A percentile compares a stretch with the other conserved stretches of the same genome.
Evolutionary conservation across 2,888 invertebrate species (phyloP).

Genomic region (Lycocerus yunnanus): DNA sequence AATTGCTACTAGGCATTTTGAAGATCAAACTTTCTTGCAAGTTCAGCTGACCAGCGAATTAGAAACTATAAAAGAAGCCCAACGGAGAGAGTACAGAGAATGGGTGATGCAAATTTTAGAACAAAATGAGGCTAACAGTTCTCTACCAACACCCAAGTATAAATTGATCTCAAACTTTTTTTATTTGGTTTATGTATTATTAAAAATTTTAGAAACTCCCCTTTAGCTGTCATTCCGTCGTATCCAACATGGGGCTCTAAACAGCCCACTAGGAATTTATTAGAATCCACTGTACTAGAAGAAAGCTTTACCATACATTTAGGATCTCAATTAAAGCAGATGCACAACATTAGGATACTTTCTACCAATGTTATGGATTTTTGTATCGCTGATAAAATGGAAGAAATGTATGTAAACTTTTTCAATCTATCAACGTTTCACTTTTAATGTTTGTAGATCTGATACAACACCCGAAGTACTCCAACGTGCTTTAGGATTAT

Average conservation of each 20-base stretch:
- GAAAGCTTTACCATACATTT: conserved; percentile 98
- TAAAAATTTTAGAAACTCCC: conserved; percentile 53
- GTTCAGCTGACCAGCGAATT: conserved; percentile 86
- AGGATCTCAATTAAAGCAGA: conserved; percentile 97
- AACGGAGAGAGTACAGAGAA: conserved; percentile 83
- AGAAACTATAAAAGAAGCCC: conserved; percentile 81
- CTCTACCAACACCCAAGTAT: conserved; percentile 61
- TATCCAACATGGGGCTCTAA: conserved; percentile 16
- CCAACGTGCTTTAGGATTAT: conserved; percentile 92
- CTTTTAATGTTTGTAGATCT: conserved; percentile 48
- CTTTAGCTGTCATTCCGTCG: conserved; percentile 52
- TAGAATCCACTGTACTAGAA: conserved; percentile 62
- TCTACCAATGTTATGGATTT: conserved; percentile 84
- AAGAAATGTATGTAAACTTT: conserved; percentile 23
- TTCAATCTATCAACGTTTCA: not conserved
- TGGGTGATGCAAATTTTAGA: conserved; percentile 86
- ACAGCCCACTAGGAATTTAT: conserved; percentile 22
- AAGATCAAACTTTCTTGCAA: conserved; percentile 80
- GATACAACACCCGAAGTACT: conserved; percentile 78
- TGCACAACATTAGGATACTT: conserved; percentile 94
- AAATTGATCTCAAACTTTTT: conserved; percentile 34
- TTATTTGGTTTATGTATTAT: conserved; percentile 5
- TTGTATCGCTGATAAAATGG: conserved; percentile 60
- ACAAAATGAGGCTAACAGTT: conserved; percentile 66
- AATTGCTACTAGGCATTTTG: conserved; percentile 80